Percentiles rank a stretch among this genome's conserved stretches.
Conservation (phyloP, 92 coral and sea anemone genomes). For the Porites rus region DNA sequence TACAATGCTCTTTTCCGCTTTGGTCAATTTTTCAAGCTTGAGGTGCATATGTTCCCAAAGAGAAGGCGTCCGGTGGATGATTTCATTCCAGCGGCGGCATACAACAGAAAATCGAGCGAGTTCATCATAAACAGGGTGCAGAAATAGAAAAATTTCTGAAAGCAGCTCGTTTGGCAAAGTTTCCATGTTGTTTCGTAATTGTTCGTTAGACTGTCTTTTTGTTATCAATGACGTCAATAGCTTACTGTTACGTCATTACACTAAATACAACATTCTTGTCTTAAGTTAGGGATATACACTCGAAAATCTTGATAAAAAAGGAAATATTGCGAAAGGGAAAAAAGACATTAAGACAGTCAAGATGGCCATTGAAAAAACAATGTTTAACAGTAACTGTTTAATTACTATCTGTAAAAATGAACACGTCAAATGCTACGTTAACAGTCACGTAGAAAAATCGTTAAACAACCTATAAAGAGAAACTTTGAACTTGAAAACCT, state of each 20-base stretch:
- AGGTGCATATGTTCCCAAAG: constrained; percentile 51
- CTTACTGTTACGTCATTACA: constrained; percentile 12
- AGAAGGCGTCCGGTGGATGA: constrained; percentile 27
- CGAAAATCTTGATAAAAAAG: too few species aligned
- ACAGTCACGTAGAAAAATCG: too few species aligned
- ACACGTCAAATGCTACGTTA: too few species aligned
- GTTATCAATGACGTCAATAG: background rate
- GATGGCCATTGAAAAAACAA: too few species aligned
- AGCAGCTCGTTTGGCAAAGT: constrained; percentile 29
- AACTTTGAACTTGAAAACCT: too few species aligned
- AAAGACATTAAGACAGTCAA: too few species aligned
- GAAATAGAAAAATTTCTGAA: constrained; percentile 16
- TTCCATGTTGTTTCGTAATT: constrained; percentile 7
- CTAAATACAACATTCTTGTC: background rate
- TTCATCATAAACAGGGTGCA: constrained; percentile 46
- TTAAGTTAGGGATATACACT: too few species aligned
- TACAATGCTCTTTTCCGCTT: constrained; percentile 15
- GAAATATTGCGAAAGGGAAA: too few species aligned
- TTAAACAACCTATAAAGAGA: too few species aligned
- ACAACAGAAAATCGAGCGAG: constrained; percentile 29
- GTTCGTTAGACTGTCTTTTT: background rate
- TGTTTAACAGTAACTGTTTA: too few species aligned
- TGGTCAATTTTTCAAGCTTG: background rate
- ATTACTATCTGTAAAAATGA: too few species aligned
- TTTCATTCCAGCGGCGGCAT: constrained; percentile 36